Conservation (phyloP, 2,113 vertebrate species). For the Panthera leo region DNA sequence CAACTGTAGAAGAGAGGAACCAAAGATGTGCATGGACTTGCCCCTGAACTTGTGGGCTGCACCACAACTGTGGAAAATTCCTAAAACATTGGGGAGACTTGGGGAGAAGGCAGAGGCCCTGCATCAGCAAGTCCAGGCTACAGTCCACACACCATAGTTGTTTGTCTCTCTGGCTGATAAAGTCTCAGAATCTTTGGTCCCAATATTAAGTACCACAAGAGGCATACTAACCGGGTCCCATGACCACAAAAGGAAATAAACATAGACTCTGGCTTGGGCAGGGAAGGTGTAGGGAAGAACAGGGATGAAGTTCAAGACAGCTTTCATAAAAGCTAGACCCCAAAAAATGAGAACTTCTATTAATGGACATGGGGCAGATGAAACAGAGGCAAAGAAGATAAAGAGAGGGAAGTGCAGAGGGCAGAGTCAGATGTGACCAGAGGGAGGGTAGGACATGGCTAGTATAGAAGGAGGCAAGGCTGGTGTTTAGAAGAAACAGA, state of each 20-base stretch:
- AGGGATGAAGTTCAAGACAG: neutral
- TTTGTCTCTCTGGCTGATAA: neutral
- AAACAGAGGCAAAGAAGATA: neutral
- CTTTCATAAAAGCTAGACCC: neutral
- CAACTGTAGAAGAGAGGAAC: neutral
- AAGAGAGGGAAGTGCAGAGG: fast-evolving
- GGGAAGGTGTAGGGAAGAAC: neutral
- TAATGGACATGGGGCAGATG: neutral
- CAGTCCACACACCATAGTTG: neutral
- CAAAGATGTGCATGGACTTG: neutral
- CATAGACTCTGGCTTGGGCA: neutral
- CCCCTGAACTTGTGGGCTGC: neutral
- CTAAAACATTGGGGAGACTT: neutral
- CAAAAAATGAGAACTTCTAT: neutral
- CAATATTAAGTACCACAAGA: neutral
- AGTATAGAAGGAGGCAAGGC: neutral
- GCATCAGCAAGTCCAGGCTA: neutral
- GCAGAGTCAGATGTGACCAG: neutral
- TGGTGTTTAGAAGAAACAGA: neutral
- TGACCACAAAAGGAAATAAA: neutral
- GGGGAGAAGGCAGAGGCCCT: neutral
- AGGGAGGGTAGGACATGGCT: neutral
- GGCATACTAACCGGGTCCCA: neutral
- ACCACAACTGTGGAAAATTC: neutral
- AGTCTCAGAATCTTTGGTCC: neutral